These are phyloP conservation scores for Phocoena phocoena DNA, from an alignment of 2,113 vertebrate species.

Conservation along the genomic window DNA sequence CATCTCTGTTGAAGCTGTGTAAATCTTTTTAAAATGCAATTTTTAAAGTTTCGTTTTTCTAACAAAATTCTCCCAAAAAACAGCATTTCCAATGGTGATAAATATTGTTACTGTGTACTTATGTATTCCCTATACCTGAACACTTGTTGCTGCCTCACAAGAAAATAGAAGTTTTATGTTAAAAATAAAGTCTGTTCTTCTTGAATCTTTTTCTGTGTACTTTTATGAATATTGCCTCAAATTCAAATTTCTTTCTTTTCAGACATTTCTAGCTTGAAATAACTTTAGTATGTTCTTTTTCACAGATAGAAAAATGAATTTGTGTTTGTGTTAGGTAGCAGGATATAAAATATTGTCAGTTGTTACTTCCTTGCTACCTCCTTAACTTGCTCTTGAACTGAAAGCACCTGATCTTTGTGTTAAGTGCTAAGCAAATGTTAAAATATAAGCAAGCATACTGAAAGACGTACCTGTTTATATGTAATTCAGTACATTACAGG, in stretches of 20 bases:
- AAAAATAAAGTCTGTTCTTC: constrained; percentile 83
- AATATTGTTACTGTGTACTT: constrained; percentile 66
- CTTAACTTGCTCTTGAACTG: neutral
- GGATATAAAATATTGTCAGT: neutral
- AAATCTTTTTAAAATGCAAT: constrained; percentile 72
- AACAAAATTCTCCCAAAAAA: constrained; percentile 44
- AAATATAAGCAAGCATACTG: neutral
- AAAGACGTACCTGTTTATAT: neutral
- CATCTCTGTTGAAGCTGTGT: constrained; percentile 61
- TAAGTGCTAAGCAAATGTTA: neutral
- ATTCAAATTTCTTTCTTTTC: constrained; percentile 30
- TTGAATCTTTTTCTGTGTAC: constrained; percentile 82
- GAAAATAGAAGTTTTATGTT: constrained; percentile 76
- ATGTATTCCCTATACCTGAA: constrained; percentile 67
- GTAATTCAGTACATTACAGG: neutral
- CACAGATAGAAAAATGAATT: neutral
- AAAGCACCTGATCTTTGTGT: neutral
- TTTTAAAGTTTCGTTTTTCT: constrained; percentile 65
- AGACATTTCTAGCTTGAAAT: neutral
- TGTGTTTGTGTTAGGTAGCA: neutral
- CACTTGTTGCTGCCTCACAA: constrained; percentile 72
- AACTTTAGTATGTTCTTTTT: neutral
- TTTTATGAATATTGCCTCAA: constrained; percentile 34
- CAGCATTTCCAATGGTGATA: constrained; percentile 68
- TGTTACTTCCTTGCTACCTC: neutral